Percentiles rank a stretch among this genome's conserved stretches.
phyloP scores from a whole-genome alignment of 1,140 invertebrate genomes.

The Eufriesea mexicana region DNA sequence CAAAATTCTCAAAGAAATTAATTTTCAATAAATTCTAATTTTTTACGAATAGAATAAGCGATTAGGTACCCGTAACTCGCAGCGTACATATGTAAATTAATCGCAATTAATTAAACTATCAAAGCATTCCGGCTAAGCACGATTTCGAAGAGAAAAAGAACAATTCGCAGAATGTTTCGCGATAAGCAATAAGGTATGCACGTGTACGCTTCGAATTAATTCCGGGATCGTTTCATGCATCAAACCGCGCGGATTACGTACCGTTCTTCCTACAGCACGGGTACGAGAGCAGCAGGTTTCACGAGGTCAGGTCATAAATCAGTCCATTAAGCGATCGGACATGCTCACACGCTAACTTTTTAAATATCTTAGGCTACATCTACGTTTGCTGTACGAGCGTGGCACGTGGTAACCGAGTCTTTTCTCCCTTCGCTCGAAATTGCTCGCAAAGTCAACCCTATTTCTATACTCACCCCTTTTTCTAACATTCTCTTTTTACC shows the following conservation, averaged over 20 bases:
- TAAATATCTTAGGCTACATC: conserved; percentile 34
- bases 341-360: conserved; percentile 41
- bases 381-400: not conserved
- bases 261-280: not conserved
- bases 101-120: no score
- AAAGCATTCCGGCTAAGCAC: no score
- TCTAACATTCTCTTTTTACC: not conserved
- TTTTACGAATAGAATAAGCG: no score
- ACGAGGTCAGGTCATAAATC: conserved; percentile 46
- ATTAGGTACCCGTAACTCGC: no score
- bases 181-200: no score
- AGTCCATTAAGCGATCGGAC: conserved; percentile 55
- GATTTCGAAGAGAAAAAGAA: no score
- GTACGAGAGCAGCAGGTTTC: not conserved
- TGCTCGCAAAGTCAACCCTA: not conserved
- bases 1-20: no score
- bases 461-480: not conserved
- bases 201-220: no score
- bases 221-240: not conserved
- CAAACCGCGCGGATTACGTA: not conserved
- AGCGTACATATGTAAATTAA: no score
- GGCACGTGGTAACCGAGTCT: conserved; percentile 8
- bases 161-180: no score
- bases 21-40: no score
- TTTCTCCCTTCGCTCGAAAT: not conserved